A percentile compares a stretch with the other conserved stretches of the same genome.
Conservation (phyloP, 2,797 vertebrate genomes). For the Spheniscus humboldti region DNA sequence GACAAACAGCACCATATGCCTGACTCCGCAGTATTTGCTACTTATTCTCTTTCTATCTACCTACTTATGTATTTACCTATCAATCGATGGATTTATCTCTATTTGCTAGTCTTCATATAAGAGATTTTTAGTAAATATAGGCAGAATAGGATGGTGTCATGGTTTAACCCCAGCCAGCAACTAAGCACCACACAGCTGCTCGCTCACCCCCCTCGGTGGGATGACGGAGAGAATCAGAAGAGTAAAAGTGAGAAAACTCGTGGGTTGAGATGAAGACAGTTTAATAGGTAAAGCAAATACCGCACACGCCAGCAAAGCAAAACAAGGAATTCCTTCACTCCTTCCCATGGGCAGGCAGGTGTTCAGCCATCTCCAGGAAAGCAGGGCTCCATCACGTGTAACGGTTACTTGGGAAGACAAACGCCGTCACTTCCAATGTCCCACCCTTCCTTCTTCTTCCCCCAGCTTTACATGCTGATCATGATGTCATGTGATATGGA, state of each 20-base stretch:
- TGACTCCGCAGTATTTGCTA: background rate
- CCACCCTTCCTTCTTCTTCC: background rate
- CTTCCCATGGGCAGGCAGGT: background rate
- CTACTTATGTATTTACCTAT: background rate
- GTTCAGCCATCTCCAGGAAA: background rate
- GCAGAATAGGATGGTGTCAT: background rate
- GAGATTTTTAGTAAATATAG: background rate
- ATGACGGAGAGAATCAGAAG: background rate
- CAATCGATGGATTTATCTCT: background rate
- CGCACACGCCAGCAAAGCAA: background rate
- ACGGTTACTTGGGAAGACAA: background rate
- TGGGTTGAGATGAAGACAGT: background rate
- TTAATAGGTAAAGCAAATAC: background rate
- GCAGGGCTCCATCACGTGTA: background rate
- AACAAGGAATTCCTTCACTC: background rate
- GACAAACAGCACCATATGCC: background rate
- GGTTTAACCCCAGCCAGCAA: background rate
- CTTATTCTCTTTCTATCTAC: background rate
- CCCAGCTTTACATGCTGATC: background rate
- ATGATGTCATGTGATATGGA: background rate
- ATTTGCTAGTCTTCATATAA: background rate
- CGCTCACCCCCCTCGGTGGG: background rate
- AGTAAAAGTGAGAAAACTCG: background rate
- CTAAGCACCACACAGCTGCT: background rate
- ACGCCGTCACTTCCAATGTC: accelerated